Evolutionary conservation across 2,797 vertebrate species (phyloP).

Genomic region (Furcifer pardalis): DNA sequence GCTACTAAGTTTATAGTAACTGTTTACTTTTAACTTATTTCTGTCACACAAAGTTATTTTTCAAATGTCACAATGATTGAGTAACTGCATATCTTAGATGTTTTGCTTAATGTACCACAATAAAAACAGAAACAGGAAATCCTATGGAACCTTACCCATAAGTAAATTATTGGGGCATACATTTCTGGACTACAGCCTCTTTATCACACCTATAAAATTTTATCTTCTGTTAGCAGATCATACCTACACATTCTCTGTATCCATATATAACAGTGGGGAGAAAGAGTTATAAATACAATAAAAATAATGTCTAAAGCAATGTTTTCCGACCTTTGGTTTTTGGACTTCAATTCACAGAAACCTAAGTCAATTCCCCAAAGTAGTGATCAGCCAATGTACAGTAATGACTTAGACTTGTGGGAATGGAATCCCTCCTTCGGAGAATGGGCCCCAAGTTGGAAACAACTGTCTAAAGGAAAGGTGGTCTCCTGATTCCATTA

Average conservation of each 20-base stretch:
- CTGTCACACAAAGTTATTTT: background rate
- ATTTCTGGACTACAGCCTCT: background rate
- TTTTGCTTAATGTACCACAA: background rate
- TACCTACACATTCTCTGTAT: background rate
- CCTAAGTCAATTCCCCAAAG: too few relatives aligned
- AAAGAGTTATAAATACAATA: background rate
- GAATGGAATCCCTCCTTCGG: too few relatives aligned
- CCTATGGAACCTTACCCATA: background rate
- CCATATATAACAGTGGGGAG: background rate
- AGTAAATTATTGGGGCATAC: background rate
- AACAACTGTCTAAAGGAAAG: too few relatives aligned
- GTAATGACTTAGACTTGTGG: too few relatives aligned
- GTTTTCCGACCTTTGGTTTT: too few relatives aligned
- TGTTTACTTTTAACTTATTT: constrained; percentile 27
- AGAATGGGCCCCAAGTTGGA: too few relatives aligned
- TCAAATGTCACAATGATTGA: constrained; percentile 5
- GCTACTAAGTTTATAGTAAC: constrained; percentile 33
- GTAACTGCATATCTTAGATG: background rate
- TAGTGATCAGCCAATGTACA: too few relatives aligned
- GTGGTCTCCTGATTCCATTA: background rate
- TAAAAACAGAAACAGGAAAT: background rate
- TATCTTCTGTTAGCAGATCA: background rate
- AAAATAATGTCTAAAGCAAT: background rate
- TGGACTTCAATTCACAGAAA: too few relatives aligned
- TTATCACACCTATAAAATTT: background rate